Evolutionary conservation across 2,113 vertebrate species (phyloP), one percentile per base, ranked within the genome.

Genomic region (Speoplatyrhinus poulsoni): DNA sequence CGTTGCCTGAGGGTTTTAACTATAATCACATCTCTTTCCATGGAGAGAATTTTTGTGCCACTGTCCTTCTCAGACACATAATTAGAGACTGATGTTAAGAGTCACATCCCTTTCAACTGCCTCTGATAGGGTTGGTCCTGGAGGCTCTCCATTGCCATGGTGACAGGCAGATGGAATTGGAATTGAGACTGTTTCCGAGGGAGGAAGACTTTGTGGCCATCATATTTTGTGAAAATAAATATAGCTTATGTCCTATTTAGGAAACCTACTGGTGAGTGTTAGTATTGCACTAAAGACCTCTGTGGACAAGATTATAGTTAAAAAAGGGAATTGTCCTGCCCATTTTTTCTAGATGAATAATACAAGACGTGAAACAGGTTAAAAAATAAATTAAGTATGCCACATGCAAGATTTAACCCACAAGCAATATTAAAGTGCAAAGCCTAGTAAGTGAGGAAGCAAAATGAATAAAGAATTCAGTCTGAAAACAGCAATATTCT

Each of bases 151-250:
- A 85, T 92, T 73, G 46, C 82, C 84, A 91, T 91, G 87, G 88
- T 69, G 82, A 91, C 82, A 65, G 48, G 76, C 68, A 68, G 79
- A 72, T 58, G 72, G 76, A 77, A 87, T 73, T 78, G 67, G 80
- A 85, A 75, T 83, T 72, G 65, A 77, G 83, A 81, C 73, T 9
- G 78, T 77, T 82, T 76, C 65, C 36, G 71, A 72, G 48, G 70
- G 69, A 73, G 75, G 73, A 63, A 77, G 69, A 73, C 26, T 26
- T 63, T 16, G 63, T 73, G 84, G 69, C 64, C 61, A 72, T 16
- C 83, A 80, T 82, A 87, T 79, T 84, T 74, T 77, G 73, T 79
- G 72, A 85, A 84, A 90, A 86, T 90, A 83, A 89, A 86, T 78
- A 78, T 70, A 75, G 69, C 52, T 72, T 73, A 85, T 90, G 76